These are phyloP conservation scores for Elgaria multicarinata DNA, from an alignment of 2,113 vertebrate genomes.

Conservation along the genomic window DNA sequence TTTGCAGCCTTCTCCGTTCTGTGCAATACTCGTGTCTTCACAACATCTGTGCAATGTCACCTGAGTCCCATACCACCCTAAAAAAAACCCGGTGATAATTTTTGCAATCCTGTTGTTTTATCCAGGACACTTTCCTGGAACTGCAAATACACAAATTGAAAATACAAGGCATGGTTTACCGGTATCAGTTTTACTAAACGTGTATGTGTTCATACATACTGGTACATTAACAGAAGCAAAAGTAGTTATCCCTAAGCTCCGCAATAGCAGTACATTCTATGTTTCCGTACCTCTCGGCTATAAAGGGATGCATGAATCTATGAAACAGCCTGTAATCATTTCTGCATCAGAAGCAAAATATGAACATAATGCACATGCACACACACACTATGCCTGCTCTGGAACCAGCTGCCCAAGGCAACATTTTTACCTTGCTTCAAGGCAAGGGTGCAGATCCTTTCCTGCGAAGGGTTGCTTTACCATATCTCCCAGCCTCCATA, in stretches of 20 bases:
- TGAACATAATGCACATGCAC: too few relatives aligned
- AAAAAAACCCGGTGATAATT: background rate
- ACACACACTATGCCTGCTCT: background rate
- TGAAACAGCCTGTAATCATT: too few relatives aligned
- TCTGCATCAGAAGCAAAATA: too few relatives aligned
- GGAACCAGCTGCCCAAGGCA: background rate
- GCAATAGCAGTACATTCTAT: background rate
- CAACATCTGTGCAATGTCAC: background rate
- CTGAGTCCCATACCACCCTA: background rate
- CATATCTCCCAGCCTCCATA: too few relatives aligned
- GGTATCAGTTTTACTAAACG: background rate
- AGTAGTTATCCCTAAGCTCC: background rate
- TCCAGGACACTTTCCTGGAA: background rate
- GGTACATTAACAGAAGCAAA: background rate
- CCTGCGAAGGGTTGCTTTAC: too few relatives aligned
- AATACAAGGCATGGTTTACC: background rate
- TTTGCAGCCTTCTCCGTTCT: background rate
- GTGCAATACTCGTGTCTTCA: background rate
- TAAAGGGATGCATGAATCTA: too few relatives aligned
- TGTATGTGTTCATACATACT: background rate
- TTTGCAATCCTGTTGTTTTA: background rate
- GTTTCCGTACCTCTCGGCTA: background rate
- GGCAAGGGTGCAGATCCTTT: too few relatives aligned
- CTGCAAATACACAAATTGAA: background rate
- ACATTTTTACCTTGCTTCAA: background rate